Evolutionary conservation across 1,140 invertebrate genomes (phyloP), one percentile per base, ranked within the genome.

Genomic region (Manduca sexta): DNA sequence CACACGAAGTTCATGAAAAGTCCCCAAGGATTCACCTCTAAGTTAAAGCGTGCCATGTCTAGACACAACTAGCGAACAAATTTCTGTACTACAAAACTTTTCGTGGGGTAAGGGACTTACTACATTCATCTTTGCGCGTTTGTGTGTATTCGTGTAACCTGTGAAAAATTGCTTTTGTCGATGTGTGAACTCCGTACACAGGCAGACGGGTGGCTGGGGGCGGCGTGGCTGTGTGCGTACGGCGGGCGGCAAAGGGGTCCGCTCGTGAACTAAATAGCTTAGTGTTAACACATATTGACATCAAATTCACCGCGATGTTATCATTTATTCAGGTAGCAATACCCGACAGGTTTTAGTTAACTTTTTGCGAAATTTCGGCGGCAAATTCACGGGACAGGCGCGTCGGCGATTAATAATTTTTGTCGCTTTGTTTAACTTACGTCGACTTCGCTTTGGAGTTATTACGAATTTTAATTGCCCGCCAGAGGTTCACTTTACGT

Each of bases 251-350:
- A 64, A 74, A 67, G 72, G 73, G 71, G 70, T 67, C 61, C 69
- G 69, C 72, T 83, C 75, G 76, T 80, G 80, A 85, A 83, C 79
- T 85, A 85, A 85, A 85, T 85, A 85, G 82, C 82, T 85, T 83
- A 85, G 82, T 85, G 82, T 85, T 85, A 85, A 85, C 82, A 85
- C 82, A 85, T 85, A 84, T 84, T 84, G 82, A 85, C 82, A 85
- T 85, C 73, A 85, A 85, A 83, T 85, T 85, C 76, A 80, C 82
- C 82, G 76, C 82, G 76, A 82, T 82, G 72, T 71, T 85, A 85
- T 85, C 78, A 83, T 82, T 82, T 81, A 85, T 85, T 85, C 79
- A 83, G 72, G 74, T 80, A 68, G 71, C 60, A 68, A 75, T 84
- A 75, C 68, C 73, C 69, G 72, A 73, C 74, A 66, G 64, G 64